Conservation (phyloP, 2,113 vertebrate species). For the Engraulis encrasicolus region DNA sequence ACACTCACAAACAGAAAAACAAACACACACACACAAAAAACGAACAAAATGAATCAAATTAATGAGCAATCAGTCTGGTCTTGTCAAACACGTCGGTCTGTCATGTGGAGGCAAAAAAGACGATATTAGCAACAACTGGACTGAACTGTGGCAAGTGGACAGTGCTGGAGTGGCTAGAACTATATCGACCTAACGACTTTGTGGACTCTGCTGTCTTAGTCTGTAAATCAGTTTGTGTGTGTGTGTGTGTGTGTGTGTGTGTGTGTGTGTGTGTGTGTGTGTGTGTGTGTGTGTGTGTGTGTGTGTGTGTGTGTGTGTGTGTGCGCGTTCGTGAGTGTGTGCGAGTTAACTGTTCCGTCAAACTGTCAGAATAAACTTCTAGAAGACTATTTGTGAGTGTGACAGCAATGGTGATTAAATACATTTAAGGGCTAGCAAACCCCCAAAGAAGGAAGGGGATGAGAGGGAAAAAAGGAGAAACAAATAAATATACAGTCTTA, state of each 20-base stretch:
- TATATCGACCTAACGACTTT: constrained; percentile 6
- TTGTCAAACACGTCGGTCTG: neutral
- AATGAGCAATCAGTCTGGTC: constrained; percentile 32
- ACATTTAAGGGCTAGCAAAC: neutral
- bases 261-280: no score
- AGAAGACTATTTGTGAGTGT: neutral
- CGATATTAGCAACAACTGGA: neutral
- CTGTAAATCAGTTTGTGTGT: constrained; percentile 1
- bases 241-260: no score
- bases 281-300: no score
- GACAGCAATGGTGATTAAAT: neutral
- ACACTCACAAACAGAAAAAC: constrained; percentile 18
- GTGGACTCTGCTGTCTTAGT: neutral
- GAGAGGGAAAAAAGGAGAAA: neutral
- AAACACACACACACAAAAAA: no score
- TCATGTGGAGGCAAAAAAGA: constrained; percentile 20
- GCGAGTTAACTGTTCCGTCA: no score
- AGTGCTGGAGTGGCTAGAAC: neutral
- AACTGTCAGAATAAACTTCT: constrained; percentile 5
- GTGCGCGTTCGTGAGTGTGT: no score
- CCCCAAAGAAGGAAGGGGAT: neutral
- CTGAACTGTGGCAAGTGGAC: neutral
- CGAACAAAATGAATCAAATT: no score
- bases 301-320: no score
- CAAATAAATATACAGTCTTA: no score